These are phyloP conservation scores for Apis dorsata DNA, from an alignment of 1,140 invertebrate genomes.

Conservation along the genomic window DNA sequence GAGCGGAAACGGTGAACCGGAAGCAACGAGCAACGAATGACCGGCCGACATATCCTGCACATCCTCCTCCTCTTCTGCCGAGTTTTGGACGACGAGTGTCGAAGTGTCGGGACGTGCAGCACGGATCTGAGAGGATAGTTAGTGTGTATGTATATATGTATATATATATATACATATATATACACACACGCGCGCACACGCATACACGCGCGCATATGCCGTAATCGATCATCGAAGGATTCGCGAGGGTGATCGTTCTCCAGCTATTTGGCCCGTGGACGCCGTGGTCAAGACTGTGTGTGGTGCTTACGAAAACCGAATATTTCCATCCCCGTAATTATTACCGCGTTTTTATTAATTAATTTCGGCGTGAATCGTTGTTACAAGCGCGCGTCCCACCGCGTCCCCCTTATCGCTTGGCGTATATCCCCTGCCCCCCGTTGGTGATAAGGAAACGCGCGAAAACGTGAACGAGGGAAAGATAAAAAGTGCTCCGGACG, in stretches of 20 bases:
- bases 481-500: slow-evolving; percentile 46
- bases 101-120: slow-evolving; percentile 24
- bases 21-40: background rate
- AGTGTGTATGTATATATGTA: background rate
- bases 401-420: background rate
- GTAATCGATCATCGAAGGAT: background rate
- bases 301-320: slow-evolving; percentile 38
- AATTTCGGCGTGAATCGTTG: background rate
- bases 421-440: background rate
- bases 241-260: slow-evolving; percentile 33
- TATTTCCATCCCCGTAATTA: background rate
- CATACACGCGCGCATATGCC: background rate
- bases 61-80: background rate
- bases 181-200: no score
- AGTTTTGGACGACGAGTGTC: slow-evolving; percentile 23
- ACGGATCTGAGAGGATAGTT: slow-evolving; percentile 20
- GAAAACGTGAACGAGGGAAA: slow-evolving; percentile 10
- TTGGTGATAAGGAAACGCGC: background rate
- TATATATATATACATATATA: no score
- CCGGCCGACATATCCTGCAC: no score
- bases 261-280: background rate
- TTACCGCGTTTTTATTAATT: background rate
- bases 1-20: background rate
- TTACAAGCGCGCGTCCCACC: slow-evolving; percentile 12
- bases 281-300: slow-evolving; percentile 47